Percentiles rank a stretch among this genome's conserved stretches.
Evolutionary conservation across 2,888 invertebrate species (phyloP).

Genomic region (Cordylochernes scorpioides): DNA sequence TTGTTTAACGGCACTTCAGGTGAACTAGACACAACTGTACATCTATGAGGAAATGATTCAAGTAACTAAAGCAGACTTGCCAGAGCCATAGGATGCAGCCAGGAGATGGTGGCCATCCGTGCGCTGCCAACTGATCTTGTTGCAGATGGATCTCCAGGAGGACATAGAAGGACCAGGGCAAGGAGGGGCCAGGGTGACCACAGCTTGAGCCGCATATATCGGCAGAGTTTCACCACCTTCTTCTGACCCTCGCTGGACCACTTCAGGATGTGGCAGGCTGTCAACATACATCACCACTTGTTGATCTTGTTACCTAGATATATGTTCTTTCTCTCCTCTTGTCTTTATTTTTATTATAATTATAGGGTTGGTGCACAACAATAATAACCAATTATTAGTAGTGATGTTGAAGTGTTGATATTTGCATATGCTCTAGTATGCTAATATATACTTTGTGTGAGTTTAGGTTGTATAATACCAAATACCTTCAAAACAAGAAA

Average conservation of each 20-base stretch:
- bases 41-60: not conserved
- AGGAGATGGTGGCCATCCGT: conserved; percentile 3
- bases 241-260: too few relatives aligned
- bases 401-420: too few relatives aligned
- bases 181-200: conserved; percentile 17
- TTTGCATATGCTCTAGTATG: too few relatives aligned
- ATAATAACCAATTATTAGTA: too few relatives aligned
- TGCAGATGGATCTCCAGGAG: conserved; percentile 2
- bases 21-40: not conserved
- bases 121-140: conserved; percentile 4
- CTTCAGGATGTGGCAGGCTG: conserved; percentile 14
- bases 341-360: too few relatives aligned
- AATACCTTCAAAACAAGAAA: too few relatives aligned
- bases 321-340: too few relatives aligned
- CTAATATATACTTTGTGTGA: too few relatives aligned
- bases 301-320: too few relatives aligned
- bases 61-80: conserved; percentile 3
- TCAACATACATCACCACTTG: not conserved
- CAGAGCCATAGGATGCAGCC: conserved; percentile 11
- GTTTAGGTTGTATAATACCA: too few relatives aligned
- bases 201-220: conserved; percentile 22
- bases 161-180: conserved; percentile 1
- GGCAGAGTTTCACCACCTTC: conserved; percentile 14
- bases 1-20: too few relatives aligned
- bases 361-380: too few relatives aligned